phyloP scores from a whole-genome alignment of 2,888 invertebrate species.

The Brachyptera putata region DNA sequence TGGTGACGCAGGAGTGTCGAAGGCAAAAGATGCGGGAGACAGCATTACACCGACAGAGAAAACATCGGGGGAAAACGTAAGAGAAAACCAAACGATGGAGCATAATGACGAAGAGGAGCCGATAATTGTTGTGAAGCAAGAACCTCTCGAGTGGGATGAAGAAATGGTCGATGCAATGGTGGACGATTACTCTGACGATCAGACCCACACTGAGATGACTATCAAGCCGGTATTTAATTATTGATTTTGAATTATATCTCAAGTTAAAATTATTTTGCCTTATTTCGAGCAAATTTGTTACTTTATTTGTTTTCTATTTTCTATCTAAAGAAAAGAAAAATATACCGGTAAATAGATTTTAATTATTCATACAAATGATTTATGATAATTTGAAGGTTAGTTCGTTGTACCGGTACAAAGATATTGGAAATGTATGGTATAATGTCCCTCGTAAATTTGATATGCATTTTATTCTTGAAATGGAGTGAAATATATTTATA shows the following conservation, averaged over 20 bases:
- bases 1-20: not conserved
- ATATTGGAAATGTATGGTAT: no score
- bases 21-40: not conserved
- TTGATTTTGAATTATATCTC: not conserved
- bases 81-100: not conserved
- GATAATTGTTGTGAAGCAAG: slow-evolving; percentile 50
- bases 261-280: no score
- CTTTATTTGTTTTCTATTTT: no score
- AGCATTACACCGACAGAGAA: not conserved
- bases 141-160: slow-evolving; percentile 70
- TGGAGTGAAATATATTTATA: no score
- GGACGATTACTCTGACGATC: slow-evolving; percentile 39
- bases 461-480: no score
- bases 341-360: no score
- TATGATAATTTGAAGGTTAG: no score
- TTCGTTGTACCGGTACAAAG: no score
- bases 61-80: not conserved
- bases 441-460: no score
- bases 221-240: slow-evolving; percentile 64
- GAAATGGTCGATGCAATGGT: slow-evolving; percentile 58
- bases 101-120: slow-evolving; percentile 11
- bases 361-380: no score
- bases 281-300: no score
- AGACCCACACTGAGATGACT: slow-evolving; percentile 63
- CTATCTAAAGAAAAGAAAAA: no score